Percentiles rank a stretch among this genome's conserved stretches.
Evolutionary conservation across 2,797 vertebrate species (phyloP).

Genomic region (Anomalospiza imberbis): DNA sequence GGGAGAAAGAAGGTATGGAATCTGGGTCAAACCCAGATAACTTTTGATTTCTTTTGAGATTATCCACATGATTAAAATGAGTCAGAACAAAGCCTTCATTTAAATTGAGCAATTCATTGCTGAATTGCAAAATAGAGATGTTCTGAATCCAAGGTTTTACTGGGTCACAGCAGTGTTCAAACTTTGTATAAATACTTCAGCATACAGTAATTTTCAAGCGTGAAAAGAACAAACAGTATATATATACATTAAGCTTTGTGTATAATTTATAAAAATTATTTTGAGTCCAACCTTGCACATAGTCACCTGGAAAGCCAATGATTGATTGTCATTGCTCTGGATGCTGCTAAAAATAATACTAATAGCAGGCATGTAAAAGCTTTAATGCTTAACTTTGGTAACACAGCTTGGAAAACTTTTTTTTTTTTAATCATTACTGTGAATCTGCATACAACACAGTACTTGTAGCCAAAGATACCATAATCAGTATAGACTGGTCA

Average conservation of each 20-base stretch:
- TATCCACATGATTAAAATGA: slow-evolving; percentile 10
- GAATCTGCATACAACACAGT: background rate
- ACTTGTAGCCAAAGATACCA: background rate
- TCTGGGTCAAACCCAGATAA: slow-evolving; percentile 13
- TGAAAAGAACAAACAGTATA: background rate
- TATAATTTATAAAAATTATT: background rate
- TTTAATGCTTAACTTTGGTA: background rate
- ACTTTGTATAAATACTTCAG: background rate
- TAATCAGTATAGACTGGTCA: background rate
- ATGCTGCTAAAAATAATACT: background rate
- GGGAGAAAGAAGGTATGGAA: background rate
- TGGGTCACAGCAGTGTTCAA: background rate
- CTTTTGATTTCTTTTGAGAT: slow-evolving; percentile 28
- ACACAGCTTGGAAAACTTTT: background rate
- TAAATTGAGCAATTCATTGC: background rate
- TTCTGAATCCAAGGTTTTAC: background rate
- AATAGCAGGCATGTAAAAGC: background rate
- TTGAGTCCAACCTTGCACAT: background rate
- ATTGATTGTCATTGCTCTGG: background rate
- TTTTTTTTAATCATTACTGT: background rate
- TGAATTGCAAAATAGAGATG: slow-evolving; percentile 6
- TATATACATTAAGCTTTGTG: background rate
- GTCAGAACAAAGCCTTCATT: slow-evolving; percentile 19
- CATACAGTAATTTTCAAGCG: background rate
- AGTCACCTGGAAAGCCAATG: background rate